These are phyloP conservation scores for Axea sp. DNA, from an alignment of 2,888 invertebrate species.

Conservation along the genomic window DNA sequence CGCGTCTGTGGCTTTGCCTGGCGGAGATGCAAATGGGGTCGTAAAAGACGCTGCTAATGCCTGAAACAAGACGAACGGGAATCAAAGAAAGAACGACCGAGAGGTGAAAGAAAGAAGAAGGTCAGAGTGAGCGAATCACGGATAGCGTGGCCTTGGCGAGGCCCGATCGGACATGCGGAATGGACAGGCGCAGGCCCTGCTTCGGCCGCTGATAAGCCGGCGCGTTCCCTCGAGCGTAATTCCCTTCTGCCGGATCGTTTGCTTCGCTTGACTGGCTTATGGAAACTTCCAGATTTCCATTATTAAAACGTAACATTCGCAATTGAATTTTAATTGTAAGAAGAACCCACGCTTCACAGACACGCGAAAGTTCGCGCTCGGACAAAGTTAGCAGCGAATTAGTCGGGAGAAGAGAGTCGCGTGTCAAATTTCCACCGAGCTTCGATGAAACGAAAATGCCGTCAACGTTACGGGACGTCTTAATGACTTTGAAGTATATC, in stretches of 20 bases:
- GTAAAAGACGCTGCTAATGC: conserved; percentile 64
- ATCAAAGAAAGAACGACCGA: conserved; percentile 53
- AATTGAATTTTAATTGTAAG: too few species aligned
- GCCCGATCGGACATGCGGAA: conserved; percentile 73
- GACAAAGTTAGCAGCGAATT: too few species aligned
- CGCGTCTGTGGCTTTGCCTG: too few species aligned
- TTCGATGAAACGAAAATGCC: conserved; percentile 39
- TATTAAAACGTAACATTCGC: too few species aligned
- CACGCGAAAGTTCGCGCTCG: too few species aligned
- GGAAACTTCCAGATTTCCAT: conserved; percentile 19
- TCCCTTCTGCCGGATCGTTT: conserved; percentile 66
- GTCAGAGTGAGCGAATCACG: conserved; percentile 60
- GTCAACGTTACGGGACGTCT: conserved; percentile 52
- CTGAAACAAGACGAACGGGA: conserved; percentile 30
- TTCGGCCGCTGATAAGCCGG: conserved; percentile 72
- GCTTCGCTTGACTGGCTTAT: conserved; percentile 32
- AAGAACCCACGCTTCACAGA: too few species aligned
- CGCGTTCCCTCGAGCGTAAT: conserved; percentile 74
- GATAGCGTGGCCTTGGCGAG: conserved; percentile 70
- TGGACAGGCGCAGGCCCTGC: conserved; percentile 67
- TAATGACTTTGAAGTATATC: conserved; percentile 65
- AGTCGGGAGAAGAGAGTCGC: too few species aligned
- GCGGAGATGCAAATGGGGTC: conserved; percentile 68
- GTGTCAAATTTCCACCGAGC: conserved; percentile 15
- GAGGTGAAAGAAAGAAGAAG: conserved; percentile 43